phyloP scores from a whole-genome alignment of 2,888 invertebrate species.

The Andrena praecox region DNA sequence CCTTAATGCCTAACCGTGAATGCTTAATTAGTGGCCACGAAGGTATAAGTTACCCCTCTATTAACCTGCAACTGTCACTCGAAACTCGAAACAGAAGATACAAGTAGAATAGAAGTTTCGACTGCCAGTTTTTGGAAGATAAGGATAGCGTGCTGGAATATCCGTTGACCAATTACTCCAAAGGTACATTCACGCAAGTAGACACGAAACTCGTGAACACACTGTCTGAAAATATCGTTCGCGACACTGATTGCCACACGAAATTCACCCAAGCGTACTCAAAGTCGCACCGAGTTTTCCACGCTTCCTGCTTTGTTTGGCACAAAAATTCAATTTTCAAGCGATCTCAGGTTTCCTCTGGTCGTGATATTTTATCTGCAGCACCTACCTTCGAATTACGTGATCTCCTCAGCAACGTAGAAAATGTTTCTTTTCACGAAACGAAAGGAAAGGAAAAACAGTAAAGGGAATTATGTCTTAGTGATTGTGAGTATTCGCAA shows the following conservation, averaged over 20 bases:
- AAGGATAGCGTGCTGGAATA: not conserved
- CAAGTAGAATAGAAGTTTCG: not conserved
- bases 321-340: not conserved
- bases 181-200: not conserved
- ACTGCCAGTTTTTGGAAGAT: not conserved
- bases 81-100: not conserved
- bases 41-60: not conserved
- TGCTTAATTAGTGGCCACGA: not conserved
- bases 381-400: not conserved
- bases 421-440: not conserved
- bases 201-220: not conserved
- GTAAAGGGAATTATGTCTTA: too few relatives aligned
- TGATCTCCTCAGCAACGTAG: not conserved
- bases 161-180: not conserved
- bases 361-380: not conserved
- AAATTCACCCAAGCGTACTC: conserved; percentile 4
- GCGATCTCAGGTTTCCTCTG: not conserved
- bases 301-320: conserved; percentile 1
- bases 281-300: not conserved
- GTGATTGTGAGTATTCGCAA: too few relatives aligned
- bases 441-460: too few relatives aligned
- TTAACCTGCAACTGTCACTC: not conserved
- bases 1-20: not conserved
- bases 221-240: not conserved
- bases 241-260: not conserved